Percentiles rank a stretch among this genome's conserved stretches.
These are phyloP conservation scores for Mythimna vitellina DNA, from an alignment of 2,888 invertebrate genomes.

Conservation along the genomic window DNA sequence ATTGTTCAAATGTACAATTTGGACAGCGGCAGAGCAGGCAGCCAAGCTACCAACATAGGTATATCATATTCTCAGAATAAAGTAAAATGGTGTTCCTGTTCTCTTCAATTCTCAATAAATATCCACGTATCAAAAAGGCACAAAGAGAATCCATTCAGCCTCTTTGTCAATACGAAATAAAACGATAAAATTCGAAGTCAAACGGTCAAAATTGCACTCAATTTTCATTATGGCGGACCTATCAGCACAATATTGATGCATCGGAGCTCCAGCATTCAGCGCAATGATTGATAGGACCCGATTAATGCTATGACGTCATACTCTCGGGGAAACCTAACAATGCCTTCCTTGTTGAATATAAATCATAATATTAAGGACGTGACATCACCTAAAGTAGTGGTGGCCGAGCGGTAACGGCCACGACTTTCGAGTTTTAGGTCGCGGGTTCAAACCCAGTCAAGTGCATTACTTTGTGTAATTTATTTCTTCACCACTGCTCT, in stretches of 20 bases:
- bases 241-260: slow-evolving; percentile 50
- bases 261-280: slow-evolving; percentile 29
- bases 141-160: not conserved
- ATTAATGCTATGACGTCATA: slow-evolving; percentile 13
- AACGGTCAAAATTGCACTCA: slow-evolving; percentile 29
- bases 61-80: not conserved
- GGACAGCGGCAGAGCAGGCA: not conserved
- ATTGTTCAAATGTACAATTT: too few species aligned
- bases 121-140: not conserved
- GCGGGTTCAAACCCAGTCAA: too few species aligned
- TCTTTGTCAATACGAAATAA: not conserved
- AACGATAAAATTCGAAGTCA: slow-evolving; percentile 11
- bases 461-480: too few species aligned
- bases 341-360: slow-evolving; percentile 9
- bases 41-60: not conserved
- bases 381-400: too few species aligned
- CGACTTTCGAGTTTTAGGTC: too few species aligned
- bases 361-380: not conserved
- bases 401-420: too few species aligned
- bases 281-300: slow-evolving; percentile 48
- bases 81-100: not conserved
- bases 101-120: not conserved
- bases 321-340: slow-evolving; percentile 24
- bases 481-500: too few species aligned
- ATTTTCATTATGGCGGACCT: slow-evolving; percentile 35